Evolutionary conservation across 2,888 invertebrate genomes (phyloP), one percentile per base, ranked within the genome.

Genomic region (Eilema depressum): DNA sequence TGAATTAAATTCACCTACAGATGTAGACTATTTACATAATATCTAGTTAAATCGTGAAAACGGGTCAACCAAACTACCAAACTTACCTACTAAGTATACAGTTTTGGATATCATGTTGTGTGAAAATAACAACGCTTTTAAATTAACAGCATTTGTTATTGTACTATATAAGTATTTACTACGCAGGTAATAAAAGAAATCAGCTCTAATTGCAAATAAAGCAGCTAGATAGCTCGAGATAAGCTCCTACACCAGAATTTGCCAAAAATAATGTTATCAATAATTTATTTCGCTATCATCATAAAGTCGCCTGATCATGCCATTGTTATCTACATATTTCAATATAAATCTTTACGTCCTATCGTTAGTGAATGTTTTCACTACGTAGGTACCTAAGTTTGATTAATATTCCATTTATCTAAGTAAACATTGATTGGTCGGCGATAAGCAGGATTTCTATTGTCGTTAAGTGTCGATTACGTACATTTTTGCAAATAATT

Each of bases 191-290:
- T 78, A 23, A 53, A 53, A 75, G 3, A 78, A 80, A 83, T 81
- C 82, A 71, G 70, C 76, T 69, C 70, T 67, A 57, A 69, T 62
- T 41, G 23, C 17, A 57, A 53, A 64, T 72, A 12, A 63, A 72
- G 68, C 73, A 71, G 63, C 57, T 37, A 65, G 62, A 57, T 25
- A 17, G 63, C 47, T 26, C 66, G 60, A 63, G 65, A 56, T 67
- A 53, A 67, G 68, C 63, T 56, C 71, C 57, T 56, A 66, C 66
- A 28, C 66, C 41, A 68, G 82, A 73, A 66, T 69, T 77, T 69
- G 77, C 78, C 81, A 84, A 84, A 75, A 83, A 81, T 71, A 79
- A 71, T 69, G 23, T 79, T 84, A 85, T 85, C 84, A 74, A 37
- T 63, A 75, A 79, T 81, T n/a, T 83, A 79, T 61, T 53, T 28